Base-by-base conservation (phyloP, 2,888 invertebrate species). In the Crematogaster levior region DNA sequence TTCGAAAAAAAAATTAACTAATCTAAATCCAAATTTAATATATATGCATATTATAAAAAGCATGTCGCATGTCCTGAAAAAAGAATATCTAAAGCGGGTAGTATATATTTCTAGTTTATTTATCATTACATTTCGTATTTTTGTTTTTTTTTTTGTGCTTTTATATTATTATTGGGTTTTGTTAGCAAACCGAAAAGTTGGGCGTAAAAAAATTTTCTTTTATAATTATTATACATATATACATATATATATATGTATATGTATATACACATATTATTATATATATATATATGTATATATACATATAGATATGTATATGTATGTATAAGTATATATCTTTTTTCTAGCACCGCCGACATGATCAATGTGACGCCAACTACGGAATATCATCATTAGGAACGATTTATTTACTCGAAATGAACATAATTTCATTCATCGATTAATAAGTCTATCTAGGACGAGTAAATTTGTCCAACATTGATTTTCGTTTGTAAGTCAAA, bases 301-400 rank as follows among this genome's bases (percentile, higher is more conserved):
- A n/a, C n/a, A n/a, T n/a, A n/a, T n/a, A n/a, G n/a, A n/a, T n/a
- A n/a, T n/a, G n/a, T n/a, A n/a, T n/a, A n/a, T n/a, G n/a, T n/a
- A n/a, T n/a, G n/a, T n/a, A n/a, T n/a, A n/a, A n/a, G n/a, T n/a
- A n/a, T n/a, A n/a, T n/a, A n/a, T 86, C 92, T 95, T 93, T 40
- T 93, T 96, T 96, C 84, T 96, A 98, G 98, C 95, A 97, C 97
- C 65, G 97, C 97, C 90, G 98, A 98, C 95, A 98, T 98, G 97
- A 98, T 98, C 92, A 98, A 97, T 95, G 98, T 98, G 73, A 98
- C 97, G 93, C 97, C 97, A 53, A 96, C 97, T 91, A 98, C 98
- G 46, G 97, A 97, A 18, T 98, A 98, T 94, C 97, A 97, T 15
- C 97, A 97, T 15, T 83, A 72, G 63, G n/a, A 60, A 34, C 46